Conservation (phyloP, 2,797 vertebrate species). For the Bucorvus abyssinicus region DNA sequence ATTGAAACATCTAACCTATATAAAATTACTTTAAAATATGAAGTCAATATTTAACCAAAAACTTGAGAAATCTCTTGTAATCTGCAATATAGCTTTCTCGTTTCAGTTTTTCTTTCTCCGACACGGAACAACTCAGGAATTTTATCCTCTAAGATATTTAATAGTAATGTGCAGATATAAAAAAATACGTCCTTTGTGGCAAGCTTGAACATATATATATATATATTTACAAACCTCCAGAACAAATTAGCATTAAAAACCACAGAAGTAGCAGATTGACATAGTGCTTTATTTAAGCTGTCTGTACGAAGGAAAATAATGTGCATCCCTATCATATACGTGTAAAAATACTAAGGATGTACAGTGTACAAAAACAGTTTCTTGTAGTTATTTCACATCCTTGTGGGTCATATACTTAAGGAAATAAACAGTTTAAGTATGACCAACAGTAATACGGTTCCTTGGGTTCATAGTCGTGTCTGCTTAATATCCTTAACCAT, state of each 20-base stretch:
- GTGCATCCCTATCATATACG: conserved; percentile 94
- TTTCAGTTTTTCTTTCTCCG: conserved; percentile 35
- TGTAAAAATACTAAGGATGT: conserved; percentile 99
- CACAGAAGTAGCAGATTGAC: conserved; percentile 85
- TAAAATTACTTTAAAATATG: conserved; percentile 63
- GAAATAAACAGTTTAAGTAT: conserved; percentile 81
- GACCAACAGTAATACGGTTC: conserved; percentile 80
- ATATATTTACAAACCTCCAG: conserved; percentile 68
- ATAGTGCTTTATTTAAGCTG: conserved; percentile 98
- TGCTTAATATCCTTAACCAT: conserved; percentile 83
- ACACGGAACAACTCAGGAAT: conserved; percentile 22
- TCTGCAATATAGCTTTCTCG: conserved; percentile 50
- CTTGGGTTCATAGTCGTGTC: conserved; percentile 77
- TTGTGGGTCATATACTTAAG: conserved; percentile 85
- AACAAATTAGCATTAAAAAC: conserved; percentile 74
- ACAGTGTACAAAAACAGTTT: conserved; percentile 96
- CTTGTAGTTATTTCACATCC: conserved; percentile 90
- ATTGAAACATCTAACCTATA: conserved; percentile 62
- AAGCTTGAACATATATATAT: conserved; percentile 60
- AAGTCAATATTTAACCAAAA: conserved; percentile 54
- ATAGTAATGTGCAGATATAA: conserved; percentile 60
- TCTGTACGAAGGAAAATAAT: conserved; percentile 96
- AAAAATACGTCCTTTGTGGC: conserved; percentile 64
- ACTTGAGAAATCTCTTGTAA: conserved; percentile 39
- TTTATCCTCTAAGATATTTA: conserved; percentile 59